Evolutionary conservation across 2,113 vertebrate genomes (phyloP), one percentile per base, ranked within the genome.

Genomic region (Nycticorax nycticorax): DNA sequence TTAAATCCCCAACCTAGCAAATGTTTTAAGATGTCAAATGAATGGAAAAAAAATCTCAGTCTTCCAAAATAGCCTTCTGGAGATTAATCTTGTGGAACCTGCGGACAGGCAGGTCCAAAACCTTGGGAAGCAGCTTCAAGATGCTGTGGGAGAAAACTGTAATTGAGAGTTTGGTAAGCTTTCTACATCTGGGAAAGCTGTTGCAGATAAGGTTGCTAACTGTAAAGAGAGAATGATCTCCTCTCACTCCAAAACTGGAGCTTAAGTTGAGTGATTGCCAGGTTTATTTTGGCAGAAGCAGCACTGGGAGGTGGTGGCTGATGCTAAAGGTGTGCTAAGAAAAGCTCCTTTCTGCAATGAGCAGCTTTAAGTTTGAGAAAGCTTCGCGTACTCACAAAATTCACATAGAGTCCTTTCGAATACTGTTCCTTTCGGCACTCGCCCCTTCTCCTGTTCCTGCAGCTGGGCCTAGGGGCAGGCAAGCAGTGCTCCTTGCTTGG

Each of bases 241-340:
- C 45, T 94, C 24, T 73, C 0, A 7, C 64, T 92, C 52, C 56
- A 84, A 64, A 94, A 71, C 68, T 78, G 83, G 56, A 85, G 69
- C 47, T 10, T 12, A 24, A 87, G 57, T 62, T 1, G 9, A 56
- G 45, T 53, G 19, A 33, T 82, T 93, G 62, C 81, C 66, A 82
- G 73, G 48, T 82, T 94, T 95, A 33, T 68, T 89, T 95, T 94
- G 87, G 69, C 89, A 89, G 74, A 93, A 93, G 66, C 4, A 71
- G 66, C 28, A 8, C 20, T 89, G 53, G 66, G 83, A 67, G 71
- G 57, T 88, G 62, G 57, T 78, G 35, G n/a, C 67, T 91, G 62
- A 52, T 90, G 56, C 56, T 85, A 64, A 93, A 96, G 86, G 52
- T 86, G 48, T 68, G 60, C 66, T 92, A 71, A 88, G 68, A 91